Conservation (phyloP, 53 echinoderm and acorn worm genomes). For the Arbacia lixula region DNA sequence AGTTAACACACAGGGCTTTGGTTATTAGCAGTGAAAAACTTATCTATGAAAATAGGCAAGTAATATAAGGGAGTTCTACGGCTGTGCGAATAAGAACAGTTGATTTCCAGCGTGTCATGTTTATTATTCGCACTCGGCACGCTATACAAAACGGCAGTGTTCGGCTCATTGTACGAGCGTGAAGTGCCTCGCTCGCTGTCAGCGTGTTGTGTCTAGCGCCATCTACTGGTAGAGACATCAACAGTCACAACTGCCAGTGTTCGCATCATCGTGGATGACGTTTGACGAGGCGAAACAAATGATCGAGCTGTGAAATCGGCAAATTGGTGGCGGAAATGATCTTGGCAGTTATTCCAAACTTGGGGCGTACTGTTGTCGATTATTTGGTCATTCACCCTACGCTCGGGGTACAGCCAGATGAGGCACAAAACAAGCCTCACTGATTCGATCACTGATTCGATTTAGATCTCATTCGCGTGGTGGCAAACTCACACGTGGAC, state of each 20-base stretch:
- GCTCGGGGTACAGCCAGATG: too few species aligned
- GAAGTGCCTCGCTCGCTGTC: neutral
- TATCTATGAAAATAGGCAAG: neutral
- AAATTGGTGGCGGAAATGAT: conserved; percentile 39
- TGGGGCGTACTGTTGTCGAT: too few species aligned
- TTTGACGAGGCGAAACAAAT: conserved; percentile 48
- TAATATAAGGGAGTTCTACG: too few species aligned
- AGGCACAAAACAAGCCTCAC: conserved; percentile 21
- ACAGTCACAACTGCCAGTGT: neutral
- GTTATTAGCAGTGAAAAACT: neutral
- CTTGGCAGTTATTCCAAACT: conserved; percentile 31
- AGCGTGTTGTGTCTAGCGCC: conserved; percentile 6
- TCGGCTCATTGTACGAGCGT: too few species aligned
- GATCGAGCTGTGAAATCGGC: conserved; percentile 31
- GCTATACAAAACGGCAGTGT: too few species aligned
- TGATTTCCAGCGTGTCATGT: neutral
- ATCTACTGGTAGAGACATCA: neutral
- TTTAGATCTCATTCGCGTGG: conserved; percentile 30
- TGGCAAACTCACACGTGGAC: neutral
- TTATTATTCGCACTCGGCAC: too few species aligned
- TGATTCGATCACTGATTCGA: conserved; percentile 48
- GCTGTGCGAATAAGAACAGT: too few species aligned
- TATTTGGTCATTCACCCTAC: too few species aligned
- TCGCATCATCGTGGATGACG: conserved; percentile 8
- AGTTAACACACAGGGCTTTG: neutral